These are phyloP conservation scores for Peromyscus aztecus DNA, from an alignment of 2,797 vertebrate species.

Conservation along the genomic window DNA sequence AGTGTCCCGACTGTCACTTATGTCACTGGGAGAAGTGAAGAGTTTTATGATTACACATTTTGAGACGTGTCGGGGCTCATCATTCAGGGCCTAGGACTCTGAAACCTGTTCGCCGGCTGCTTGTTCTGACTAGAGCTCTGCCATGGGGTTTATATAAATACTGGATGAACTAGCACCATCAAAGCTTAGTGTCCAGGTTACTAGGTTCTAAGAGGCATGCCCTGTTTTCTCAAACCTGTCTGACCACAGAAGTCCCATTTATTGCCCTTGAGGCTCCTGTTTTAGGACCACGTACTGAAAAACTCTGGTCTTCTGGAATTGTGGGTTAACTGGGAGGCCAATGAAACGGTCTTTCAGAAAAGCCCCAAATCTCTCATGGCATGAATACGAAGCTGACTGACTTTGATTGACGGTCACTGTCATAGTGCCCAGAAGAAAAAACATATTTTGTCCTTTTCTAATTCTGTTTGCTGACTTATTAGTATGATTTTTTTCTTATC, in stretches of 20 bases:
- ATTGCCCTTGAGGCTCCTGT: background rate
- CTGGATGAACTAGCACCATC: background rate
- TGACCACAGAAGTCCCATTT: background rate
- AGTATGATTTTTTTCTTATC: background rate
- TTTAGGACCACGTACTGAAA: background rate
- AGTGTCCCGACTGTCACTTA: background rate
- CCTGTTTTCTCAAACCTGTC: background rate
- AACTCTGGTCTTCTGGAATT: constrained; percentile 26
- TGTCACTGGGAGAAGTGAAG: background rate
- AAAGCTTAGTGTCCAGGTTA: background rate
- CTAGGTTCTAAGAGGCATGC: background rate
- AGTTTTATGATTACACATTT: background rate
- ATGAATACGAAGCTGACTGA: background rate
- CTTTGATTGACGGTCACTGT: background rate
- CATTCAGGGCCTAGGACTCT: background rate
- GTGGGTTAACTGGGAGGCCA: background rate
- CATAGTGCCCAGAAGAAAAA: background rate
- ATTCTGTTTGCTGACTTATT: background rate
- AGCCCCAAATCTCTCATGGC: background rate
- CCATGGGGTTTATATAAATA: background rate
- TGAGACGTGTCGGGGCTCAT: background rate
- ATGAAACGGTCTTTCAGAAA: background rate
- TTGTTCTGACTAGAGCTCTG: background rate
- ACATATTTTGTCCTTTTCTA: background rate
- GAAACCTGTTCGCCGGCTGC: background rate